A percentile compares a stretch with the other conserved stretches of the same genome.
Evolutionary conservation across 2,113 vertebrate genomes (phyloP).

Genomic region (Laterallus jamaicensis): DNA sequence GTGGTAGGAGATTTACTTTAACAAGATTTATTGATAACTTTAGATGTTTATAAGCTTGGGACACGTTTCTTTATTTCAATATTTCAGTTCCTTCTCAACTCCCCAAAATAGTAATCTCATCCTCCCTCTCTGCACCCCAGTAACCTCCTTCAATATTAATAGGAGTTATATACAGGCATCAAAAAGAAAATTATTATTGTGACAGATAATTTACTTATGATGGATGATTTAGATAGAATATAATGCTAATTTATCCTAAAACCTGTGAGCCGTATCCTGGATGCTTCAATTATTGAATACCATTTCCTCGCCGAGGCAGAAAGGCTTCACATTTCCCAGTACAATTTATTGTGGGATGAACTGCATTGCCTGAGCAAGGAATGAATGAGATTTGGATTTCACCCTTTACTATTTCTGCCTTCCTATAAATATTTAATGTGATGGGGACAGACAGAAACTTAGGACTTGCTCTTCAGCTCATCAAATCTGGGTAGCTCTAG

Average conservation of each 20-base stretch:
- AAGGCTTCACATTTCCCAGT: not conserved
- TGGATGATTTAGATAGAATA: not conserved
- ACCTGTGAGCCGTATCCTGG: not conserved
- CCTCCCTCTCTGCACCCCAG: not conserved
- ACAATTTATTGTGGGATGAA: not conserved
- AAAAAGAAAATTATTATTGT: slow-evolving; percentile 5
- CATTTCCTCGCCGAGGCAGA: slow-evolving; percentile 4
- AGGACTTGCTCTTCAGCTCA: not conserved
- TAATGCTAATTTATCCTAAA: slow-evolving; percentile 26
- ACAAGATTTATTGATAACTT: not conserved
- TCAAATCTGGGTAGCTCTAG: not conserved
- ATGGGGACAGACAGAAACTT: not conserved
- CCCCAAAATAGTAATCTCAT: not conserved
- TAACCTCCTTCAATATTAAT: slow-evolving; percentile 25
- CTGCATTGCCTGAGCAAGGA: not conserved
- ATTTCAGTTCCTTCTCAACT: slow-evolving; percentile 6
- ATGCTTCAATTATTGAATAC: slow-evolving; percentile 43
- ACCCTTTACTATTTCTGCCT: slow-evolving; percentile 8
- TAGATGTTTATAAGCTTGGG: not conserved
- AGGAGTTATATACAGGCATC: not conserved
- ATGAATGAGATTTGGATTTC: not conserved
- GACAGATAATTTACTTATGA: slow-evolving; percentile 31
- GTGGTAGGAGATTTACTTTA: not conserved
- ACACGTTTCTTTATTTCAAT: not conserved
- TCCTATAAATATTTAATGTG: not conserved